A percentile compares a stretch with the other conserved stretches of the same genome.
phyloP scores from a whole-genome alignment of 53 echinoderm and acorn worm genomes.

The Temnopleurus reevesii region DNA sequence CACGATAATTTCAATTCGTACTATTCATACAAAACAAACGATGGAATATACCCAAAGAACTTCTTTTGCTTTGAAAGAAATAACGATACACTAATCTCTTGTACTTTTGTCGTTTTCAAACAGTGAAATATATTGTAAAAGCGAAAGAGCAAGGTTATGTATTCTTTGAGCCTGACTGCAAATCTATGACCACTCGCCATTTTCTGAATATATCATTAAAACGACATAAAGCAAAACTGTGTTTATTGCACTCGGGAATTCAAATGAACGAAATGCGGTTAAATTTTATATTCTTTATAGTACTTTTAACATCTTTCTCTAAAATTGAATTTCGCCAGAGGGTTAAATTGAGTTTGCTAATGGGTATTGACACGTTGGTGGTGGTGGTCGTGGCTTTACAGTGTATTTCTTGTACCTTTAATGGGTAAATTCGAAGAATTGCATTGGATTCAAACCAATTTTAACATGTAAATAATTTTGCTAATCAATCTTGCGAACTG shows the following conservation, averaged over 20 bases:
- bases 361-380: background rate
- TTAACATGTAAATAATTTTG: too few species aligned
- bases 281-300: too few species aligned
- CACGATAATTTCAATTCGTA: background rate
- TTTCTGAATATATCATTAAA: background rate
- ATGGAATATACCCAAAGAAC: background rate
- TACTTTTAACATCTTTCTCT: too few species aligned
- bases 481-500: too few species aligned
- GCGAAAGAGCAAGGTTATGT: background rate
- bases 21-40: background rate
- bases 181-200: background rate
- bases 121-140: background rate
- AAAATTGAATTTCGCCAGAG: background rate
- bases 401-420: background rate
- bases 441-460: too few species aligned
- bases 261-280: conserved; percentile 1
- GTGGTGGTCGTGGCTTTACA: background rate
- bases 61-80: background rate
- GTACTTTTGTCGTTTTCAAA: too few species aligned
- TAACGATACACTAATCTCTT: background rate
- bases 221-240: background rate
- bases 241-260: background rate
- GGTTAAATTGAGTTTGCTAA: background rate
- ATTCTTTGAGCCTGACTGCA: background rate
- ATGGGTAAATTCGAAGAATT: background rate